These are phyloP conservation scores for Leucoma salicis DNA, from an alignment of 2,888 invertebrate species.

Conservation along the genomic window DNA sequence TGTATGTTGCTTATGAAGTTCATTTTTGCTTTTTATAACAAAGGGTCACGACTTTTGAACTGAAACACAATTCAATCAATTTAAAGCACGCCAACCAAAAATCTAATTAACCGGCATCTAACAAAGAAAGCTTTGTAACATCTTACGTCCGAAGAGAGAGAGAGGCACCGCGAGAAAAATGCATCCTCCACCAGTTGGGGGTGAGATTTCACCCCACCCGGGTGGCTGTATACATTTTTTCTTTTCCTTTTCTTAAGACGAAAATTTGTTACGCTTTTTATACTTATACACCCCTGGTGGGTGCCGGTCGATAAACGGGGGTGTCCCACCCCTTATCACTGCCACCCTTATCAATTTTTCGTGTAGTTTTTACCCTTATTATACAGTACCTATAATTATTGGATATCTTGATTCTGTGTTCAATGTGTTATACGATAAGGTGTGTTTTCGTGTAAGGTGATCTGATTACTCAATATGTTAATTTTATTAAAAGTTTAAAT, in stretches of 20 bases:
- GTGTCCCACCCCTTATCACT: slow-evolving; percentile 54
- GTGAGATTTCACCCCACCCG: slow-evolving; percentile 17
- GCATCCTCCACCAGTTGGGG: slow-evolving; percentile 49
- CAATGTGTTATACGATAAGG: slow-evolving; percentile 16
- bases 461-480: too few relatives aligned
- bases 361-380: slow-evolving; percentile 67
- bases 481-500: too few relatives aligned
- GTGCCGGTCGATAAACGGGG: slow-evolving; percentile 66
- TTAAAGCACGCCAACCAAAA: slow-evolving; percentile 38
- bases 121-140: slow-evolving; percentile 78
- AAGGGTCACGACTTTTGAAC: too few relatives aligned
- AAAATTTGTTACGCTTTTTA: slow-evolving; percentile 83
- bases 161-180: slow-evolving; percentile 71
- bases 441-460: slow-evolving; percentile 16
- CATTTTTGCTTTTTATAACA: too few relatives aligned
- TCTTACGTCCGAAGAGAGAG: slow-evolving; percentile 70
- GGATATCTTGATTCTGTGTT: slow-evolving; percentile 35
- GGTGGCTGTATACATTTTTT: slow-evolving; percentile 81
- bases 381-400: slow-evolving; percentile 59
- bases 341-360: slow-evolving; percentile 79
- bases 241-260: slow-evolving; percentile 83
- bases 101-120: slow-evolving; percentile 62
- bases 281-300: slow-evolving; percentile 71
- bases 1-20: too few relatives aligned
- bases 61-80: too few relatives aligned